A percentile compares a stretch with the other conserved stretches of the same genome.
phyloP scores from a whole-genome alignment of 2,888 invertebrate species.

The Rhimphoctona megacephalus region DNA sequence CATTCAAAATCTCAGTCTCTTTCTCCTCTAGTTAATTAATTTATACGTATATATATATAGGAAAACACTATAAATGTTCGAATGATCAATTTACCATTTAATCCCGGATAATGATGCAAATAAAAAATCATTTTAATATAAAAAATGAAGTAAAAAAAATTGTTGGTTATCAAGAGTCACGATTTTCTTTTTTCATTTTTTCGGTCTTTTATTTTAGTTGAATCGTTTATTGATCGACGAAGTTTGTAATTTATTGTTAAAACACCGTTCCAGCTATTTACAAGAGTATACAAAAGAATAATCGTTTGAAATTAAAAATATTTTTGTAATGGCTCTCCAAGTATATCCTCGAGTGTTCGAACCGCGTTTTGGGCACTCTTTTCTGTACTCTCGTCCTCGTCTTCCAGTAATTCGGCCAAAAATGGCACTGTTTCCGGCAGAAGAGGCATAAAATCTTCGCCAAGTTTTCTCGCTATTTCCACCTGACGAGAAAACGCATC shows the following conservation, averaged over 20 bases:
- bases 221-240: too few relatives aligned
- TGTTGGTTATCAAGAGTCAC: too few relatives aligned
- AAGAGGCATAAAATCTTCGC: slow-evolving; percentile 94
- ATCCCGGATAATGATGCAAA: background rate
- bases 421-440: slow-evolving; percentile 98
- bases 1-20: slow-evolving; percentile 47
- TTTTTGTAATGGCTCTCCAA: slow-evolving; percentile 96
- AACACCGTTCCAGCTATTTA: background rate
- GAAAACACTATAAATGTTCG: background rate
- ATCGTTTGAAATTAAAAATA: slow-evolving; percentile 88
- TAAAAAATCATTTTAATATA: background rate
- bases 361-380: slow-evolving; percentile 92
- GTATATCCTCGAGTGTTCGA: slow-evolving; percentile 92
- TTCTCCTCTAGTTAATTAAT: background rate
- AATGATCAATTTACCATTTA: background rate
- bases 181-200: too few relatives aligned
- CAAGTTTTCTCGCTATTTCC: slow-evolving; percentile 93
- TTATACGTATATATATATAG: background rate
- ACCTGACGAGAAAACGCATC: slow-evolving; percentile 82
- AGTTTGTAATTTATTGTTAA: background rate
- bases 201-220: too few relatives aligned
- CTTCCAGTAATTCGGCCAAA: slow-evolving; percentile 96
- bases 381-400: slow-evolving; percentile 94
- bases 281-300: background rate
- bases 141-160: too few relatives aligned